Evolutionary conservation across 2,113 vertebrate species (phyloP).

Genomic region (Pogonocichla stellata): DNA sequence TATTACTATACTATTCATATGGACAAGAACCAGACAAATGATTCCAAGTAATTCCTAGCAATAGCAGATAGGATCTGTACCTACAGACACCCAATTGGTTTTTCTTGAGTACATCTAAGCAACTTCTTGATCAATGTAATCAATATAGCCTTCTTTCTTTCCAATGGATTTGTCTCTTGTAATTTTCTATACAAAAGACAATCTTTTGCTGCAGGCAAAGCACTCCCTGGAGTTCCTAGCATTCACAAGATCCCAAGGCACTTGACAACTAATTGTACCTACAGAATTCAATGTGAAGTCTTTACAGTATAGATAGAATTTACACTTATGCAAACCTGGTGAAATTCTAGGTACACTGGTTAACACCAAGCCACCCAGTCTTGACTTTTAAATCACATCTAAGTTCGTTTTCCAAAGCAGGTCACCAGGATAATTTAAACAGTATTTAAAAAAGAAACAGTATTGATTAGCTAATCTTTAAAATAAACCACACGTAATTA

Average conservation of each 20-base stretch:
- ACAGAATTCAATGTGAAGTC: not conserved
- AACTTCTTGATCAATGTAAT: not conserved
- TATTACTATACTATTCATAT: not conserved
- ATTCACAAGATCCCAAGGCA: not conserved
- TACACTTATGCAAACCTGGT: not conserved
- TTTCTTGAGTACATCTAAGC: not conserved
- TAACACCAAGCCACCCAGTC: not conserved
- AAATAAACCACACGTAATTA: not conserved
- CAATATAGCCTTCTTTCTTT: not conserved
- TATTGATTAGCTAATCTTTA: not conserved
- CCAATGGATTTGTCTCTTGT: not conserved
- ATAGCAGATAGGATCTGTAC: not conserved
- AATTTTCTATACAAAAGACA: not conserved
- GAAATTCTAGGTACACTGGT: not conserved
- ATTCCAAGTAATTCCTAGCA: not conserved
- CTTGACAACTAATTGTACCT: not conserved
- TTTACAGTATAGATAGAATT: accelerated
- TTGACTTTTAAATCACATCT: not conserved
- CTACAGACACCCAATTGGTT: not conserved
- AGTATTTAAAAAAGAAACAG: not conserved
- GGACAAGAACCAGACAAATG: not conserved
- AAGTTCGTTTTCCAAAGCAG: not conserved
- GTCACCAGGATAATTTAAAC: not conserved
- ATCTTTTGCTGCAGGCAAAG: not conserved
- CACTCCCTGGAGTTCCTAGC: not conserved